phyloP scores from a whole-genome alignment of 2,113 vertebrate species.

The Diadophis punctatus region DNA sequence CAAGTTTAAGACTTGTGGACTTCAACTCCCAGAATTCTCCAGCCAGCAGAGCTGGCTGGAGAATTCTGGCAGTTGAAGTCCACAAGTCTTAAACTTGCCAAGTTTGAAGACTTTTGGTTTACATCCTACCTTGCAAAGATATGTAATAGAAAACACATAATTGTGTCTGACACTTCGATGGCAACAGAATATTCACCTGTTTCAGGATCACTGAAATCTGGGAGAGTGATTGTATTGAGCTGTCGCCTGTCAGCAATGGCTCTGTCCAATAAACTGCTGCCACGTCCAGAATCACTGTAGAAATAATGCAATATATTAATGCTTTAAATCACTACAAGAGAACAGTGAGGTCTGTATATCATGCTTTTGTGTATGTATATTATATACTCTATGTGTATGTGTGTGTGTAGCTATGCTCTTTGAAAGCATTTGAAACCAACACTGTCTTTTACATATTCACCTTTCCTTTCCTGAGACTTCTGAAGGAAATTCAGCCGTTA shows the following conservation, averaged over 20 bases:
- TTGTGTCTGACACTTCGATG: not conserved
- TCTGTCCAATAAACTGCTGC: constrained; percentile 95
- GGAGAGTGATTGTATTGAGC: constrained; percentile 91
- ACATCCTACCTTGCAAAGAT: not conserved
- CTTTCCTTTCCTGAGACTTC: not conserved
- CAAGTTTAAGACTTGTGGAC: too few species aligned
- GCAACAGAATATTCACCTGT: constrained; percentile 78
- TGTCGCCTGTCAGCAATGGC: constrained; percentile 92
- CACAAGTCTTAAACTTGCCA: too few species aligned
- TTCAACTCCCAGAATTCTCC: too few species aligned
- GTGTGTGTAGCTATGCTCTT: not conserved
- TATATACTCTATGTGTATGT: not conserved
- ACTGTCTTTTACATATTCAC: not conserved
- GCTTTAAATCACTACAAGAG: not conserved
- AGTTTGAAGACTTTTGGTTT: too few species aligned
- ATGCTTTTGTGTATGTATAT: not conserved
- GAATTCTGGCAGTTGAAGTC: too few species aligned
- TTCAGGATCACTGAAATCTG: constrained; percentile 96
- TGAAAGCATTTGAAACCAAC: not conserved
- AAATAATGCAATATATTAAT: constrained; percentile 39
- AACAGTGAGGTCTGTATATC: not conserved
- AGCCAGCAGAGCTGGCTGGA: too few species aligned
- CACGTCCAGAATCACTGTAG: constrained; percentile 92
- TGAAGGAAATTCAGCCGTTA: not conserved
- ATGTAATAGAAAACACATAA: not conserved